These are phyloP conservation scores for Andrena haemorrhoa DNA, from an alignment of 2,888 invertebrate genomes.

Conservation along the genomic window DNA sequence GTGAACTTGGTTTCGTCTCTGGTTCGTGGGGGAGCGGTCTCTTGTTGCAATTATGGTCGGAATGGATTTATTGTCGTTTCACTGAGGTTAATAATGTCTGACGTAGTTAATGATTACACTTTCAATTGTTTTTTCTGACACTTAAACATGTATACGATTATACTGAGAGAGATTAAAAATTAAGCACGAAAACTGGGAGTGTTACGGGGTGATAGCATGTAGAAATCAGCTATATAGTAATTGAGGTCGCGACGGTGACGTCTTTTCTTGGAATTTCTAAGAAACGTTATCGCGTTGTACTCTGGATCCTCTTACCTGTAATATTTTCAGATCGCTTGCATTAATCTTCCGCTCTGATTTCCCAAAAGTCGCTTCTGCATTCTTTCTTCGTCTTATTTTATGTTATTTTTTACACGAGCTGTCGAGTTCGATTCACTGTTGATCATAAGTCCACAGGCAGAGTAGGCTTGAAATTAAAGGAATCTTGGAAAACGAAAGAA, in stretches of 20 bases:
- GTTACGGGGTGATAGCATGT: conserved; percentile 29
- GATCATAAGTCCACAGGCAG: too few relatives aligned
- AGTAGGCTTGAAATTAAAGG: too few relatives aligned
- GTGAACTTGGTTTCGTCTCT: not conserved
- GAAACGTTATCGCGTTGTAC: conserved; percentile 48
- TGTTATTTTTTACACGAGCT: too few relatives aligned
- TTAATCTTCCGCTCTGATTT: not conserved
- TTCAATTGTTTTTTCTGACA: too few relatives aligned
- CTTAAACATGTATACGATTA: not conserved
- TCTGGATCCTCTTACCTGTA: conserved; percentile 29
- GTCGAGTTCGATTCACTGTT: too few relatives aligned
- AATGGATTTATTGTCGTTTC: not conserved
- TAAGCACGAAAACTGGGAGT: not conserved
- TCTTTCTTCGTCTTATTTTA: too few relatives aligned
- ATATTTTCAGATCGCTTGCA: not conserved
- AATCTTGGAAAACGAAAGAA: too few relatives aligned
- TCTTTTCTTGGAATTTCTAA: conserved; percentile 56
- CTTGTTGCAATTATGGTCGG: not conserved
- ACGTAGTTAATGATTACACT: not conserved
- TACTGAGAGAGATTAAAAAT: conserved; percentile 18
- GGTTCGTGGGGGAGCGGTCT: not conserved
- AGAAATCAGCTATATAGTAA: conserved; percentile 48
- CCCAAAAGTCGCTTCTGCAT: not conserved
- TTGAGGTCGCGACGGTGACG: conserved; percentile 46
- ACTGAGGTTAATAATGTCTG: not conserved